Base-by-base conservation (phyloP, 2,113 vertebrate species). In the Pelobates fuscus region DNA sequence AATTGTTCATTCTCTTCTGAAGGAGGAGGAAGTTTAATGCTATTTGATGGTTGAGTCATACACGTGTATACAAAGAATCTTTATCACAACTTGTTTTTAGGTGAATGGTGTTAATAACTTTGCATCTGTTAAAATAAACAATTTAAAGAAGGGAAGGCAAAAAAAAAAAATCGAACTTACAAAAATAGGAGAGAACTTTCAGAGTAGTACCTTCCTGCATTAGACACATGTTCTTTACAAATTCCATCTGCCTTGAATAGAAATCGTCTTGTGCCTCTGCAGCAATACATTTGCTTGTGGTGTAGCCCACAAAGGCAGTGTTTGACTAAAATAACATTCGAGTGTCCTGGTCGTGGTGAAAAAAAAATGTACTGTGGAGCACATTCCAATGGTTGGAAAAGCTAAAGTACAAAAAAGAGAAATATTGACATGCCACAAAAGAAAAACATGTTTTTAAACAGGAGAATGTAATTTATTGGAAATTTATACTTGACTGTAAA, bases 301-400 rank as follows among this genome's bases (percentile, higher is more conserved):
- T 61, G 21, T 58, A 77, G 58, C 41, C 64, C 73, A 58, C 73
- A 67, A 32, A 61, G 64, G 20, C 64, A 60, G 64, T 11, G 26
- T 67, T 60, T 76, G 41, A 55, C 73, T 68, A 24, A 20, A 25
- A 58, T 18, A 46, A 30, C 12, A 58, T 59, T 64, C 72, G 67
- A 67, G 64, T 67, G 41, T 68, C 26, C 59, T 77, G 73, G 73
- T 55, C 37, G n/a, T n/a, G n/a, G 57, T 77, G 64, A 41, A 52
- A 41, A 68, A 61, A 65, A 68, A 67, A 77, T 68, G 65, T 68
- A 52, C 73, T 68, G 37, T 68, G 60, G 73, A 68, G 64, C 55
- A 68, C 73, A 68, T 77, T 77, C 73, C 73, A 68, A 77, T 68
- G 73, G 41, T 68, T 77, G 73, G 73, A 77, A 61, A 61, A 44